These are phyloP conservation scores for Styela clava DNA, from an alignment of 23 tunicate species.

Conservation along the genomic window DNA sequence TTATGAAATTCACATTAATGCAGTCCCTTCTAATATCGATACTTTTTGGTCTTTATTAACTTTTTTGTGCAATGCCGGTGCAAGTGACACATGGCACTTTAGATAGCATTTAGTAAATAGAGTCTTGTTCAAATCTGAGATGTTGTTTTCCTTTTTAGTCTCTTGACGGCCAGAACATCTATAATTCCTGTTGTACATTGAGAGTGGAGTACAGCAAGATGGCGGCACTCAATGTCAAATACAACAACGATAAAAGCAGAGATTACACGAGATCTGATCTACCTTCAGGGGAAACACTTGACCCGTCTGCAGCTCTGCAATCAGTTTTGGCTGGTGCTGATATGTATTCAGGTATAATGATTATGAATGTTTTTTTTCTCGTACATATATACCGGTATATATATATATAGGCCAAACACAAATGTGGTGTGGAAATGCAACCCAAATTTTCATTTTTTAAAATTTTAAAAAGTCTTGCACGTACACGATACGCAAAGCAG, in stretches of 20 bases:
- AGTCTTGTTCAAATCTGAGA: no score
- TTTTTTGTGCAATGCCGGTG: no score
- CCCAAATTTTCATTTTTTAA: neutral
- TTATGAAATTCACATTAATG: no score
- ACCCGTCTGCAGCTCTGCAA: slow-evolving; percentile 23
- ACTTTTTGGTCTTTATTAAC: no score
- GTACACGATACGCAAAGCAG: no score
- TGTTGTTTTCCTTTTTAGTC: no score
- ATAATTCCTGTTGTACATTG: slow-evolving; percentile 82
- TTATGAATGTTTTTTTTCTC: neutral
- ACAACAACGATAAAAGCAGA: slow-evolving; percentile 88
- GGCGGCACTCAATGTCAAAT: slow-evolving; percentile 82
- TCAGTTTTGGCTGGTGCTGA: slow-evolving; percentile 42
- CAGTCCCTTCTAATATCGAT: no score
- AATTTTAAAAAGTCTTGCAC: no score
- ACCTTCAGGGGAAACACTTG: slow-evolving; percentile 49
- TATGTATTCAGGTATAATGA: neutral
- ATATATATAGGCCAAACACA: no score
- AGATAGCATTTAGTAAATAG: no score
- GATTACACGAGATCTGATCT: slow-evolving; percentile 88
- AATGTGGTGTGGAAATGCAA: neutral
- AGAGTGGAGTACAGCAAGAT: slow-evolving; percentile 90
- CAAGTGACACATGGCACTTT: no score
- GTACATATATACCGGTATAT: no score
- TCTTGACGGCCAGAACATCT: slow-evolving; percentile 91